Conservation (phyloP, 2,113 vertebrate species). For the Ctenomys sociabilis region DNA sequence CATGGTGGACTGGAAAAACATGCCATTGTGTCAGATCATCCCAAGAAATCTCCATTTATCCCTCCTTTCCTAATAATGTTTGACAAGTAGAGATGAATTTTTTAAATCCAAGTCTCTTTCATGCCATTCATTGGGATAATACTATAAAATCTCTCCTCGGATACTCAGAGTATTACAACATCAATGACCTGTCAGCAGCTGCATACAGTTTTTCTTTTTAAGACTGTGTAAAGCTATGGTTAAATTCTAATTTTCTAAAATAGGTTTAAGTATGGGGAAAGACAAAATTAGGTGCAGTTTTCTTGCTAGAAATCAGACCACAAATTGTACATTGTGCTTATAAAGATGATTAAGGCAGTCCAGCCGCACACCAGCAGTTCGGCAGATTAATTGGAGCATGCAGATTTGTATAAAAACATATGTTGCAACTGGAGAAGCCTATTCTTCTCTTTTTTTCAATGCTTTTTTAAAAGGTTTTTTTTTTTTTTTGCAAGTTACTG, state of each 20-base stretch:
- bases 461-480: constrained; percentile 54
- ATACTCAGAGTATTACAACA: constrained; percentile 63
- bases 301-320: constrained; percentile 73
- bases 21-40: constrained; percentile 47
- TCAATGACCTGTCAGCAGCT: constrained; percentile 73
- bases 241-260: constrained; percentile 75
- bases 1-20: constrained; percentile 54
- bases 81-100: constrained; percentile 75
- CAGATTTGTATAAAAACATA: constrained; percentile 79
- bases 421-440: constrained; percentile 51
- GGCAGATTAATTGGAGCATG: constrained; percentile 75
- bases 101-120: constrained; percentile 66
- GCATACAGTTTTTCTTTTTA: constrained; percentile 67
- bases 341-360: constrained; percentile 71
- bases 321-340: constrained; percentile 72
- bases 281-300: constrained; percentile 61
- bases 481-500: constrained; percentile 38
- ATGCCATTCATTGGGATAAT: constrained; percentile 62
- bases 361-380: constrained; percentile 63
- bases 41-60: constrained; percentile 58
- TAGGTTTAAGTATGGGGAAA: constrained; percentile 68
- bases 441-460: background rate
- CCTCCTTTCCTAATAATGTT: constrained; percentile 69
- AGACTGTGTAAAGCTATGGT: constrained; percentile 75
- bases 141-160: constrained; percentile 57